A percentile compares a stretch with the other conserved stretches of the same genome.
These are phyloP conservation scores for Chrysopilus asiliformis DNA, from an alignment of 2,888 invertebrate species.

Conservation along the genomic window DNA sequence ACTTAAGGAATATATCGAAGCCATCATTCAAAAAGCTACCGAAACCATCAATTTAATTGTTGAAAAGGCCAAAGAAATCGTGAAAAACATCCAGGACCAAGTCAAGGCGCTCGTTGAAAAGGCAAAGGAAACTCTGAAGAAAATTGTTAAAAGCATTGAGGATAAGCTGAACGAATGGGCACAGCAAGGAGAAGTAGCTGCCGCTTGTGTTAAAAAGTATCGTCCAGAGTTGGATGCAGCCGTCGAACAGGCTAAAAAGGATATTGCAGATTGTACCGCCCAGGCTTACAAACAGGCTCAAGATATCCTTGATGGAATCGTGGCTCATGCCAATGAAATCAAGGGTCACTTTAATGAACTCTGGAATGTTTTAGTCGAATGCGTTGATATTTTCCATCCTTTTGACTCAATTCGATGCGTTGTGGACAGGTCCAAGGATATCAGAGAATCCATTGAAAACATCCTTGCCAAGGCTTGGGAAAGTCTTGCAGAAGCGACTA, in stretches of 20 bases:
- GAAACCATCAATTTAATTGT: too few relatives aligned
- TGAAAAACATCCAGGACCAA: too few relatives aligned
- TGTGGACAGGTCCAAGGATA: neutral
- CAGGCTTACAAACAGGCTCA: neutral
- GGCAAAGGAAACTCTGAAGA: too few relatives aligned
- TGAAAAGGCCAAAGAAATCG: too few relatives aligned
- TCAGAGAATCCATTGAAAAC: neutral
- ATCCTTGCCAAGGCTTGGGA: neutral
- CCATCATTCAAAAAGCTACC: too few relatives aligned
- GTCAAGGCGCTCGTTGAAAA: too few relatives aligned
- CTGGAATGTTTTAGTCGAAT: neutral
- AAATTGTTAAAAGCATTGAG: neutral
- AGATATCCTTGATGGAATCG: neutral
- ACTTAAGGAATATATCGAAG: too few relatives aligned
- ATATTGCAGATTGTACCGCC: neutral
- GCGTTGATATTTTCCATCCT: neutral
- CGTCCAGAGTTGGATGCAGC: neutral
- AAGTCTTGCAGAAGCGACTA: neutral
- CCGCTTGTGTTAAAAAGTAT: conserved; percentile 1
- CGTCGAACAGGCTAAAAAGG: neutral
- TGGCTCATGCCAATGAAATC: neutral
- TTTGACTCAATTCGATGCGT: neutral
- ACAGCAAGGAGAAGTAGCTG: neutral
- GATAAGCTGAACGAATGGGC: conserved; percentile 1
- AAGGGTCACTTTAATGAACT: neutral